A percentile compares a stretch with the other conserved stretches of the same genome.
Evolutionary conservation across 2,113 vertebrate species (phyloP).

Genomic region (Notechis scutatus): DNA sequence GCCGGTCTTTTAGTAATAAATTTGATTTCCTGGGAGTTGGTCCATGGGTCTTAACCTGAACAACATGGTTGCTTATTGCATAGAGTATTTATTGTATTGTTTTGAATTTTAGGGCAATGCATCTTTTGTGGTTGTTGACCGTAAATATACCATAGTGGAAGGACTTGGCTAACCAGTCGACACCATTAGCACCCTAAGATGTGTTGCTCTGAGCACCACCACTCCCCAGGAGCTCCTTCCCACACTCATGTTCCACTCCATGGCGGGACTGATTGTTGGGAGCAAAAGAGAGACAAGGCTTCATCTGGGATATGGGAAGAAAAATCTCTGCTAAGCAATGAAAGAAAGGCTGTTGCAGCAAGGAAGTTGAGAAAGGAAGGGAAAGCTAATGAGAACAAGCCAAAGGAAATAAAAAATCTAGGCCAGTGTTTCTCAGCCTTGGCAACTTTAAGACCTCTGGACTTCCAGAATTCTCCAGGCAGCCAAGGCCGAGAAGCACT

Average conservation of each 20-base stretch:
- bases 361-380: neutral
- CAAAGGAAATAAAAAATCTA: neutral
- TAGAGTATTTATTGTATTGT: neutral
- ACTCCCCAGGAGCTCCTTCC: neutral
- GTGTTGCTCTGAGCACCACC: neutral
- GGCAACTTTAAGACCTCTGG: too few species aligned
- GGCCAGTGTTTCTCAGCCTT: too few species aligned
- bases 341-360: neutral
- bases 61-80: neutral
- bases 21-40: neutral
- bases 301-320: neutral
- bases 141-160: neutral
- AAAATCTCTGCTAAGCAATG: neutral
- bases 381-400: neutral
- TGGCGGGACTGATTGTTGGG: neutral
- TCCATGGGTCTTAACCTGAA: neutral
- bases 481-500: too few species aligned
- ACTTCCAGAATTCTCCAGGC: too few species aligned
- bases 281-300: neutral
- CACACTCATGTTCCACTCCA: neutral
- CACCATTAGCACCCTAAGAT: neutral
- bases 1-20: neutral
- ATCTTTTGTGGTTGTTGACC: neutral
- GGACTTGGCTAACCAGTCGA: neutral
- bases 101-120: neutral